Evolutionary conservation across 2,797 vertebrate species (phyloP).

Genomic region (Leuciscus waleckii): DNA sequence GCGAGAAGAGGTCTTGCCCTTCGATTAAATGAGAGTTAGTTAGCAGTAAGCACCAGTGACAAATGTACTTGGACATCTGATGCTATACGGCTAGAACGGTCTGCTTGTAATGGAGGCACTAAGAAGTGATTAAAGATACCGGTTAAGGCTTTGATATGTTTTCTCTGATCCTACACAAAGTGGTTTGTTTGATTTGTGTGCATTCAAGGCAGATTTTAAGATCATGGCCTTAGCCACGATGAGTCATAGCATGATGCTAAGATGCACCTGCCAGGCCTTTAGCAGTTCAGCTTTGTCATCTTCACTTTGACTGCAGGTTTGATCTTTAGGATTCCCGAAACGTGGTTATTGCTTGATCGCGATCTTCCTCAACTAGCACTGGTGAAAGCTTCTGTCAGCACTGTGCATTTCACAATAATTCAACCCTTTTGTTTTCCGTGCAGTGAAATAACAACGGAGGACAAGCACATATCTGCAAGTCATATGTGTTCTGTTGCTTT

Average conservation of each 20-base stretch:
- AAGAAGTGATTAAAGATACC: constrained; percentile 37
- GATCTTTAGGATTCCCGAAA: constrained; percentile 3
- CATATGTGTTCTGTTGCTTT: constrained; percentile 39
- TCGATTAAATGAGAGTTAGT: constrained; percentile 26
- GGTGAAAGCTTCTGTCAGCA: constrained; percentile 38
- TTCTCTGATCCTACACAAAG: constrained; percentile 32
- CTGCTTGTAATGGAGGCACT: constrained; percentile 42
- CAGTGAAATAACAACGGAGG: constrained; percentile 44
- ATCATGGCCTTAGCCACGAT: not conserved
- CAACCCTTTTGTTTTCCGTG: constrained; percentile 25
- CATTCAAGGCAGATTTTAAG: constrained; percentile 3
- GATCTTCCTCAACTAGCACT: not conserved
- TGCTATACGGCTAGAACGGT: not conserved
- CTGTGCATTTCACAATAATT: constrained; percentile 6
- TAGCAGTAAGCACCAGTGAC: constrained; percentile 40
- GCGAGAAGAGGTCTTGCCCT: not conserved
- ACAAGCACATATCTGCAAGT: constrained; percentile 43
- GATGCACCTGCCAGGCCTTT: constrained; percentile 31
- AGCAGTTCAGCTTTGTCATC: constrained; percentile 15
- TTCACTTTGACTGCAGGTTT: constrained; percentile 21
- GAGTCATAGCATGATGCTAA: constrained; percentile 20
- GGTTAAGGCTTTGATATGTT: constrained; percentile 29
- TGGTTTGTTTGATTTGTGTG: constrained; percentile 48
- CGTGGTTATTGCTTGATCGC: not conserved
- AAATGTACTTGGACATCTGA: constrained; percentile 37